These are phyloP conservation scores for Chaenodraco wilsoni DNA, from an alignment of 2,797 vertebrate species.

Conservation along the genomic window DNA sequence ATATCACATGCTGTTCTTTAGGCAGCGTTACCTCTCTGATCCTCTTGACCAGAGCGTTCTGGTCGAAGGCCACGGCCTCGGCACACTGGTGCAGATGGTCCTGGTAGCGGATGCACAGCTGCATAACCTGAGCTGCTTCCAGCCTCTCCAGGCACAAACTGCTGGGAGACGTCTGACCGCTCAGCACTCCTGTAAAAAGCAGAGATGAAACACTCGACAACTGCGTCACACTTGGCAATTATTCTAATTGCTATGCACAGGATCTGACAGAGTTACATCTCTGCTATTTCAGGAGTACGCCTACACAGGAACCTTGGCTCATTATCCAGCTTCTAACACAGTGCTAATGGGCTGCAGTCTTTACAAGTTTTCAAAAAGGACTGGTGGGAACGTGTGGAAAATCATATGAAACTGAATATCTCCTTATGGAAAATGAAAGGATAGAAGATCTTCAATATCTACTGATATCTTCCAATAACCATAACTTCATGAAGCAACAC, in stretches of 20 bases:
- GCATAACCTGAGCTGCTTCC: conserved; percentile 92
- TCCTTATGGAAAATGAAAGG: not conserved
- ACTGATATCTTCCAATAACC: not conserved
- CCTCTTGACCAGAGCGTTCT: conserved; percentile 94
- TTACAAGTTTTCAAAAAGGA: conserved; percentile 20
- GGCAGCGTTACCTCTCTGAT: conserved; percentile 88
- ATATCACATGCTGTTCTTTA: not conserved
- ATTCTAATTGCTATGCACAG: conserved; percentile 25
- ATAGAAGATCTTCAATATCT: not conserved
- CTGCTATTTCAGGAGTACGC: conserved; percentile 40
- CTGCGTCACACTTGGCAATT: conserved; percentile 14
- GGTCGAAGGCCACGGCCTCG: conserved; percentile 96
- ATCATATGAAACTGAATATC: not conserved
- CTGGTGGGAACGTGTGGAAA: not conserved
- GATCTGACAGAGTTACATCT: conserved; percentile 20
- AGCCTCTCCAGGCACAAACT: conserved; percentile 91
- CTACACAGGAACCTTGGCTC: conserved; percentile 33
- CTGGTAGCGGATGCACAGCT: conserved; percentile 95
- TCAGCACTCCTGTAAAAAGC: conserved; percentile 88
- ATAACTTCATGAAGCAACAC: not conserved
- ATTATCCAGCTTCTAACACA: conserved; percentile 22
- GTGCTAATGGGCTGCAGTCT: conserved; percentile 20
- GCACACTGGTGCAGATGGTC: conserved; percentile 97
- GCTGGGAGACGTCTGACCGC: conserved; percentile 93
- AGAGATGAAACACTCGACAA: conserved; percentile 7